phyloP scores from a whole-genome alignment of 2,113 vertebrate species.

The Bos indicus region DNA sequence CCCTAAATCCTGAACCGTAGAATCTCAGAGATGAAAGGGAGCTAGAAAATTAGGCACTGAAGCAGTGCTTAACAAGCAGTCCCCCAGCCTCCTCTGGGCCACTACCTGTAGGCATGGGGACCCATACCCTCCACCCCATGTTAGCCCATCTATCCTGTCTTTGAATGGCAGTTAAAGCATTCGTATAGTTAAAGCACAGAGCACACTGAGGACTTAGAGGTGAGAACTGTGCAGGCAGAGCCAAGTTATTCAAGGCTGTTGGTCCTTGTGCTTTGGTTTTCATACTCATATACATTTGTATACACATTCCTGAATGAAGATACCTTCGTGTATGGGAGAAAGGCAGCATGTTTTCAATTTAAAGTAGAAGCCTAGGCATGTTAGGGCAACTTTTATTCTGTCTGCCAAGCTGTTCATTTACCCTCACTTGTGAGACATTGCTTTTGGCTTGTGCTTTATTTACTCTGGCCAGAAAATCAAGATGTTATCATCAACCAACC shows the following conservation, averaged over 20 bases:
- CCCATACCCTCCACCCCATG: background rate
- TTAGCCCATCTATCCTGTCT: background rate
- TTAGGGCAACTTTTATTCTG: slow-evolving; percentile 19
- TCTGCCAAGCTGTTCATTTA: slow-evolving; percentile 8
- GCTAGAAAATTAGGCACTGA: background rate
- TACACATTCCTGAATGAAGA: background rate
- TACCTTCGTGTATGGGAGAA: background rate
- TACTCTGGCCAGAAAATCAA: slow-evolving; percentile 34
- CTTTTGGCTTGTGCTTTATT: background rate
- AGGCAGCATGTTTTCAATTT: background rate
- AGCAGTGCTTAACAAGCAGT: background rate
- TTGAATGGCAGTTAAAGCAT: background rate
- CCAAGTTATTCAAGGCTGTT: background rate
- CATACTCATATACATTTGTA: background rate
- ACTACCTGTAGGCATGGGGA: background rate
- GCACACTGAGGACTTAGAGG: background rate
- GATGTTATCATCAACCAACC: background rate
- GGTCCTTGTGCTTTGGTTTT: background rate
- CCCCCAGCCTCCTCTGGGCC: background rate
- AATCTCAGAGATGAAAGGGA: background rate
- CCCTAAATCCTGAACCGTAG: background rate
- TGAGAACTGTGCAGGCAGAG: background rate
- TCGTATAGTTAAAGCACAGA: background rate
- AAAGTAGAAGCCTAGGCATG: background rate
- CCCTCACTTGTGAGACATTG: background rate